Evolutionary conservation across 2,113 vertebrate genomes (phyloP).

Genomic region (Planiliza haematocheilus): DNA sequence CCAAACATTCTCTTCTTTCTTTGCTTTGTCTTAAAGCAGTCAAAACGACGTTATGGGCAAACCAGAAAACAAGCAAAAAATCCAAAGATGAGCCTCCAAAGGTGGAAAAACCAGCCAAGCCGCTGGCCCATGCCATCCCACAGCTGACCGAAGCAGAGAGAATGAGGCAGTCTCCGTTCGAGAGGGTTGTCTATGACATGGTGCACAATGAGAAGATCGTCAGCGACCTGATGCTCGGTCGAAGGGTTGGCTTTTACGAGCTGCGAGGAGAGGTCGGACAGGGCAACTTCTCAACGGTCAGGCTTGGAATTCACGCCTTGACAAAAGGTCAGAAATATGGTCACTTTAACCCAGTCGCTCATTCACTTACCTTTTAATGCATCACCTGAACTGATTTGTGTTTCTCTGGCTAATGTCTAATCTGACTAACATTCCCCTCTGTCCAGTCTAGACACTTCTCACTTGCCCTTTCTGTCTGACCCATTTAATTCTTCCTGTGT

Average conservation of each 20-base stretch:
- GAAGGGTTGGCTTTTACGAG: slow-evolving; percentile 84
- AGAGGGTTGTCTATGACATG: slow-evolving; percentile 82
- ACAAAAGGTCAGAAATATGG: slow-evolving; percentile 79
- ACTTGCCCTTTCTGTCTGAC: background rate
- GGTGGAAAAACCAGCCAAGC: slow-evolving; percentile 25
- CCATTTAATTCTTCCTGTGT: background rate
- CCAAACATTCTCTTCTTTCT: background rate
- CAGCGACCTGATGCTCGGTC: slow-evolving; percentile 77
- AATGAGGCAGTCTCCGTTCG: slow-evolving; percentile 73
- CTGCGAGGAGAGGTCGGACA: slow-evolving; percentile 83
- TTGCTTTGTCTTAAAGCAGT: slow-evolving; percentile 55
- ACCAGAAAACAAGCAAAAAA: slow-evolving; percentile 62
- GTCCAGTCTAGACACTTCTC: no score
- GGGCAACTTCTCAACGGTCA: slow-evolving; percentile 85
- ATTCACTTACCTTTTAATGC: background rate
- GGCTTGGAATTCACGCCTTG: slow-evolving; percentile 81
- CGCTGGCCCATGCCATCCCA: slow-evolving; percentile 28
- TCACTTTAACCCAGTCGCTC: background rate
- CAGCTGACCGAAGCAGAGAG: slow-evolving; percentile 63
- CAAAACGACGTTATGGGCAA: slow-evolving; percentile 64
- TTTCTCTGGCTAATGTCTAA: background rate
- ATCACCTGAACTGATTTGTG: background rate
- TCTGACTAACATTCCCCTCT: no score
- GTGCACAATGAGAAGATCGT: slow-evolving; percentile 74
- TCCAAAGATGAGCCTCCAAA: slow-evolving; percentile 43